Evolutionary conservation across 2,888 invertebrate genomes (phyloP), one percentile per base, ranked within the genome.

Genomic region (Atrina japonica): DNA sequence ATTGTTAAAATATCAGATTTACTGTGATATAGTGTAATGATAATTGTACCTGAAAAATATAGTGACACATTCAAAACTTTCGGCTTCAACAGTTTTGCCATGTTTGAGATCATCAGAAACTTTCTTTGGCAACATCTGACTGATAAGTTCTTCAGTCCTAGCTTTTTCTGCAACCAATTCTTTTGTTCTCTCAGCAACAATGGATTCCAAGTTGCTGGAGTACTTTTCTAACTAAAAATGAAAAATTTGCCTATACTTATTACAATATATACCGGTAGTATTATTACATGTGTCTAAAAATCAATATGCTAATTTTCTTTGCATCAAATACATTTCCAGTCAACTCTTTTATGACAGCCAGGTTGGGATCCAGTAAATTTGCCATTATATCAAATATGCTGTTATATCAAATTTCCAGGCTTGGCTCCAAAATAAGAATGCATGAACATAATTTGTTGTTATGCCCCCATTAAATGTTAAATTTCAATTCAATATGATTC

Each of bases 61-160:
- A 6, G 86, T 84, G n/a, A 81, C 83, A 67, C 81, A 80, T 59
- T 84, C 79, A 72, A 83, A 87, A 6, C 76, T 70, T 59, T 85
- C 85, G 14, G 86, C 82, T 35, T 82, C 78, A 5, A 86, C 81
- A 41, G 75, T 61, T 45, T 75, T 70, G 0, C 86, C 86, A 63
- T 81, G 76, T 59, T 86, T 86, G 49, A 87, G 66, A 50, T 80
- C 81, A 59, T 87, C 85, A 5, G 84, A 83, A 6, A 87, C 85
- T 40, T 79, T 76, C 81, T 84, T 82, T 2, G 88, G 88, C 30
- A 88, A 79, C 86, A 88, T 86, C 72, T 85, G 78, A 75, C 83
- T 85, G 41, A 88, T 77, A 0, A 88, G 76, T 43, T 81, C 70
- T 60, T 88, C 88, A 16, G 85, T 86, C 47, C 85, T 86, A 41